These are phyloP conservation scores for Acanthurus lineatus DNA, from an alignment of 2,797 vertebrate species.

Conservation along the genomic window DNA sequence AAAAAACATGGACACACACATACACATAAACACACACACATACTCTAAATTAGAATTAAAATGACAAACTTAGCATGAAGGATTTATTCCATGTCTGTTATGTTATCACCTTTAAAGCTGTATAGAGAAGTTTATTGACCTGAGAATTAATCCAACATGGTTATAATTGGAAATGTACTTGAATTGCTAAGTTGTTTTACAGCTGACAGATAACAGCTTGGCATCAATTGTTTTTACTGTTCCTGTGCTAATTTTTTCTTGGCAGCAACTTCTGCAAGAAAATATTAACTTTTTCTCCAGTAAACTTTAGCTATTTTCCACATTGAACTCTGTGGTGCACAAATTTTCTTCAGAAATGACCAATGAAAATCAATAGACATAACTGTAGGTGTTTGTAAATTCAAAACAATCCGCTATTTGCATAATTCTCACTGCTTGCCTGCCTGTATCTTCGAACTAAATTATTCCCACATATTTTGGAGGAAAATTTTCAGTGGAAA, in stretches of 20 bases:
- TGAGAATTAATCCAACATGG: neutral
- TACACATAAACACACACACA: neutral
- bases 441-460: neutral
- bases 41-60: constrained; percentile 16
- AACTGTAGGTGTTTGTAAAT: neutral
- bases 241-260: neutral
- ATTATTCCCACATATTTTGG: neutral
- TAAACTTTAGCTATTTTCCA: neutral
- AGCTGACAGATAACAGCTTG: neutral
- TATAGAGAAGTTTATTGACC: constrained; percentile 16
- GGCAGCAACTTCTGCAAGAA: neutral
- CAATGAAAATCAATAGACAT: neutral
- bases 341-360: neutral
- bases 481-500: neutral
- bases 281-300: neutral
- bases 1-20: neutral
- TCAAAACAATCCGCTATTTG: neutral
- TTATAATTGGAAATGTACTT: constrained; percentile 18
- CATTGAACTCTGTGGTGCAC: neutral
- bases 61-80: constrained; percentile 14
- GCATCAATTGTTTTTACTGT: neutral
- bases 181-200: constrained; percentile 1
- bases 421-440: too few relatives aligned
- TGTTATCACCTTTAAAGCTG: constrained; percentile 22
- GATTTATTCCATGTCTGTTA: constrained; percentile 26